Evolutionary conservation across 2,113 vertebrate species (phyloP).

Genomic region (Carassius carassius): DNA sequence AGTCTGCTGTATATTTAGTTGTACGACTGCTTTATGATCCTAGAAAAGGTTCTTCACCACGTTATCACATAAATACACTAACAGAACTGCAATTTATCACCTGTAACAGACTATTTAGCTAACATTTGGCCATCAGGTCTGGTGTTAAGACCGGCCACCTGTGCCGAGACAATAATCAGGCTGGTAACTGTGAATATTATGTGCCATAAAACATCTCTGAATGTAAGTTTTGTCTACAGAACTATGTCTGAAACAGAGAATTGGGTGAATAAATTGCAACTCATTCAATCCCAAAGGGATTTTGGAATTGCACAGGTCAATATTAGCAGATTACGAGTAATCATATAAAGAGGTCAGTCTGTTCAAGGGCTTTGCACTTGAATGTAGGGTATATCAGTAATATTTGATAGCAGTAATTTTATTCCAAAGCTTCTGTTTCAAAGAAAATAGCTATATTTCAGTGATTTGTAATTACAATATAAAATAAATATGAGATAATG

Average conservation of each 20-base stretch:
- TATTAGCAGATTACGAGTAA: conserved; percentile 40
- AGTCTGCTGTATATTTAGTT: background rate
- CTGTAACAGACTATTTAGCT: conserved; percentile 7
- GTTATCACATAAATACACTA: background rate
- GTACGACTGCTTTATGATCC: background rate
- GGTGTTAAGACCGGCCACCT: conserved; percentile 34
- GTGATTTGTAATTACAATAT: background rate
- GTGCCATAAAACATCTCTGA: conserved; percentile 12
- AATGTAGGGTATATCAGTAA: background rate
- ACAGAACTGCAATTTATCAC: background rate
- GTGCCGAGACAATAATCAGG: conserved; percentile 26
- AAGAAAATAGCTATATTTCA: background rate
- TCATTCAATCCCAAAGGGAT: conserved; percentile 29
- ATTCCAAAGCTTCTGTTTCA: no score
- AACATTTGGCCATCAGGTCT: conserved; percentile 31
- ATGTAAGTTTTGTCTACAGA: conserved; percentile 34
- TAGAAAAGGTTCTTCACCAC: background rate
- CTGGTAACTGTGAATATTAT: conserved; percentile 32
- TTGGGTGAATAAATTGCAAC: conserved; percentile 23
- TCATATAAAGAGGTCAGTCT: conserved; percentile 1
- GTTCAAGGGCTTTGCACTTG: background rate
- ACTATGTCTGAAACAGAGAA: conserved; percentile 16
- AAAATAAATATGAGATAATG: background rate
- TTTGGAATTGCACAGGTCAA: conserved; percentile 44
- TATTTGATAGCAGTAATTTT: no score